Base-by-base conservation (phyloP, 2,797 vertebrate species). In the Myoxocephalus aenaeus region DNA sequence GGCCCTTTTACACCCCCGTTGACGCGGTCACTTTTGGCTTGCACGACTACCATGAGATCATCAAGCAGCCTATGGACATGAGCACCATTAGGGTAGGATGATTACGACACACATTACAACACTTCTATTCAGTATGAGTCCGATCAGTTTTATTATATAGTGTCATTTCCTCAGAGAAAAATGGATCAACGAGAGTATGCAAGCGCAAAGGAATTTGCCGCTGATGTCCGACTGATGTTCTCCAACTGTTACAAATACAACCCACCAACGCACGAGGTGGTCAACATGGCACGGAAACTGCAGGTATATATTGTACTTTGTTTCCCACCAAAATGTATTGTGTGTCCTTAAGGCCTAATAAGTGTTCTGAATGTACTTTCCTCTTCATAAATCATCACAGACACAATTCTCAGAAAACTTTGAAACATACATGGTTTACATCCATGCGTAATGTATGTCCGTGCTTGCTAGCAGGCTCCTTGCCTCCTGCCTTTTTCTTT, bases 161-260 rank as follows among this genome's bases (percentile, higher is more conserved):
- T 50, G 4, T 88, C 73, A 2, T 85, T 61, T 88, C 53, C 27
- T 65, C 83, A 94, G 98, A 96, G 90, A 80, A 99, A 97, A 92
- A 96, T 99, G 94, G 97, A 97, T 70, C 94, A 92, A 1, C 91
- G 92, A 25, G 94, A 96, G 73, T 99, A 99, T 73, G 90, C 83
- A 2, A 90, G 95, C 36, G 93, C 93, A 17, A 94, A 95, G 76
- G 95, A 97, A 75, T 98, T 99, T 92, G 96, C 97, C 63, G 92
- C 95, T 2, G 98, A 99, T 88, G 83, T 99, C 63, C 95, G 97
- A 69, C 90, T 97, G 77, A 98, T 99, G 97, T 98, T 99, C 81
- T 96, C 96, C 89, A 98, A 95, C 87, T 98, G 95, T 88, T 98
- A 98, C 87, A 96, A 95, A 87, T 95, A 88, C 75, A 97, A 97